These are phyloP conservation scores for Prunella fulvescens DNA, from an alignment of 2,113 vertebrate species.

Conservation along the genomic window DNA sequence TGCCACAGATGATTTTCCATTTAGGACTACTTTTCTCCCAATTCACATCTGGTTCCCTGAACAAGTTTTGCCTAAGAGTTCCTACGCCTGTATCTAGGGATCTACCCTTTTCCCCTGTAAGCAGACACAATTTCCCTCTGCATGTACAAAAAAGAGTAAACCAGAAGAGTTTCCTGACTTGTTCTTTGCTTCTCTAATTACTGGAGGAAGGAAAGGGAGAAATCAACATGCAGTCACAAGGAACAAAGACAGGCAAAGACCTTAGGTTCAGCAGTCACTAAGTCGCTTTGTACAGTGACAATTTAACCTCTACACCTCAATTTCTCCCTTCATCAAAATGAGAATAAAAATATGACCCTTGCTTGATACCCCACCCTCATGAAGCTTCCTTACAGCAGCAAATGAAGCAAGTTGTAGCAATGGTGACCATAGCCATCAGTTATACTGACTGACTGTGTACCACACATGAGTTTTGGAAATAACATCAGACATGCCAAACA, in stretches of 20 bases:
- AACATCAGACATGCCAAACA: background rate
- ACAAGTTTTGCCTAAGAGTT: background rate
- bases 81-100: background rate
- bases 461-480: background rate
- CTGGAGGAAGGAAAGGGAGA: slow-evolving; percentile 25
- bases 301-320: background rate
- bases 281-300: background rate
- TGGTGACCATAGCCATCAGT: background rate
- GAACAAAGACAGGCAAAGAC: background rate
- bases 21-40: background rate
- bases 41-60: background rate
- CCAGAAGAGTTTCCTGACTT: background rate
- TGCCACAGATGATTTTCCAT: background rate
- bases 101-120: background rate
- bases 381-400: background rate
- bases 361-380: background rate
- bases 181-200: slow-evolving; percentile 12
- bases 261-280: background rate
- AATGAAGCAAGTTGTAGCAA: background rate
- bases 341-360: background rate
- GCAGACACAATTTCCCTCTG: background rate
- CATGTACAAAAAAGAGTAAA: background rate
- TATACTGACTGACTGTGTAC: background rate
- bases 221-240: background rate
- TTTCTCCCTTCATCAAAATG: background rate